A percentile compares a stretch with the other conserved stretches of the same genome.
phyloP scores from a whole-genome alignment of 2,888 invertebrate genomes.

The Patella caerulea region DNA sequence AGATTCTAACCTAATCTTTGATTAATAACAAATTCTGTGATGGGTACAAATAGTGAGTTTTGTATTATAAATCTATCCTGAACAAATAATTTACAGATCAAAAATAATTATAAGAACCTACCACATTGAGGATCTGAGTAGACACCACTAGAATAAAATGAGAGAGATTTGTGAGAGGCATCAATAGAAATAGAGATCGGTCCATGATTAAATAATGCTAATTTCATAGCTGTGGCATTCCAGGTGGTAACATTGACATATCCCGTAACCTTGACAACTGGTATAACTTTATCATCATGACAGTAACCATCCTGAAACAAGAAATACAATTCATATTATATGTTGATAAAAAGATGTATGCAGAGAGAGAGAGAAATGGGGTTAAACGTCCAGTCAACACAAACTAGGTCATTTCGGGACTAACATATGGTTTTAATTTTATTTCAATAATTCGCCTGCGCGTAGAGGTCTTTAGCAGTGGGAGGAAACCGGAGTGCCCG shows the following conservation, averaged over 20 bases:
- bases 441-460: too few relatives aligned
- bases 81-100: background rate
- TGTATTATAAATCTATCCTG: background rate
- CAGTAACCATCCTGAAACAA: conserved; percentile 86
- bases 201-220: conserved; percentile 89
- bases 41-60: too few relatives aligned
- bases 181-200: conserved; percentile 85
- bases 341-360: too few relatives aligned
- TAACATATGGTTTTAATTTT: too few relatives aligned
- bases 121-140: conserved; percentile 88
- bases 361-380: too few relatives aligned
- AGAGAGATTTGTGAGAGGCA: conserved; percentile 89
- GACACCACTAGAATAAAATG: conserved; percentile 95
- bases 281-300: conserved; percentile 73
- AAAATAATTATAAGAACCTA: conserved; percentile 58
- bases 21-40: too few relatives aligned
- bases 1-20: too few relatives aligned
- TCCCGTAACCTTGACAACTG: conserved; percentile 71
- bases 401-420: too few relatives aligned
- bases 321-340: background rate
- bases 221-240: conserved; percentile 81
- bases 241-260: conserved; percentile 90
- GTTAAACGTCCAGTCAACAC: too few relatives aligned
- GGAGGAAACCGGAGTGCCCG: too few relatives aligned
- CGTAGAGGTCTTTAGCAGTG: too few relatives aligned